Conservation (phyloP, 2,888 invertebrate species). For the Agriopis marginaria region DNA sequence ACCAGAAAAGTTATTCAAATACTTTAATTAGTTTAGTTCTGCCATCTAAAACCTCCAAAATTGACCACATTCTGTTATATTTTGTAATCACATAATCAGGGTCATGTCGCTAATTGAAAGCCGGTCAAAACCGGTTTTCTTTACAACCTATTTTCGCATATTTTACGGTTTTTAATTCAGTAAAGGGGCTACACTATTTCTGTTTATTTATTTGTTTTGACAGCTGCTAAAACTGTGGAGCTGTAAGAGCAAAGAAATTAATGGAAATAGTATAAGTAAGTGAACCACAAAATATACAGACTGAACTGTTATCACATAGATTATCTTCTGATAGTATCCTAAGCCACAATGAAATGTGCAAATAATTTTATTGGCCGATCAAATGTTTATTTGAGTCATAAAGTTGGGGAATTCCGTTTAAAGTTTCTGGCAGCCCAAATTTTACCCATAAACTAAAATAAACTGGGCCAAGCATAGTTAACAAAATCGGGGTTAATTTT, state of each 20-base stretch:
- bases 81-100: too few relatives aligned
- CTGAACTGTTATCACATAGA: neutral
- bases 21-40: too few relatives aligned
- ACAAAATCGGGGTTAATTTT: neutral
- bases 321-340: neutral
- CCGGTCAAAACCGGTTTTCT: too few relatives aligned
- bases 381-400: constrained; percentile 17
- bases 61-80: too few relatives aligned
- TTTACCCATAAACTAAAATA: constrained; percentile 7
- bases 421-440: constrained; percentile 8
- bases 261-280: too few relatives aligned
- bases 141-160: too few relatives aligned
- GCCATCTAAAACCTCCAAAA: too few relatives aligned
- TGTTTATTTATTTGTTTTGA: neutral
- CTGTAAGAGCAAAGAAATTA: too few relatives aligned
- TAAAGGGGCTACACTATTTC: neutral
- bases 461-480: neutral
- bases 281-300: too few relatives aligned
- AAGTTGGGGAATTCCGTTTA: constrained; percentile 18
- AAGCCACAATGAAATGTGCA: constrained; percentile 8
- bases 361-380: constrained; percentile 16
- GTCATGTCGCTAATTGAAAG: too few relatives aligned
- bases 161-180: too few relatives aligned
- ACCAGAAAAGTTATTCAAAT: too few relatives aligned
- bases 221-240: neutral